Evolutionary conservation across 2,797 vertebrate species (phyloP), one percentile per base, ranked within the genome.

Genomic region (Crocidura indochinensis): DNA sequence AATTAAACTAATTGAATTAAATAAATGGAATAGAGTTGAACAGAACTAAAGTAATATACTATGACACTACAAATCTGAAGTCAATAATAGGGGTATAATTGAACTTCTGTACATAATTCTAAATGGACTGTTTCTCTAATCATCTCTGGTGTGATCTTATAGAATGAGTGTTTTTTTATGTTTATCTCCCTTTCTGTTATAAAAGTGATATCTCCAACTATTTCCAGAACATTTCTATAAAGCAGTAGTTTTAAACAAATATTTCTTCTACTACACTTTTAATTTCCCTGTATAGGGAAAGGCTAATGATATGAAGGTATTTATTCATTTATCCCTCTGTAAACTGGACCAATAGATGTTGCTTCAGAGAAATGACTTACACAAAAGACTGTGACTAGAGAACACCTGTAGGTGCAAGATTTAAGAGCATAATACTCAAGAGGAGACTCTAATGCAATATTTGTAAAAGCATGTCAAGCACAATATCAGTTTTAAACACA

Each of bases 211-310:
- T n/a, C 11, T 74, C 51, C 12, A 74, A 2, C 14, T 31, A 11
- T 29, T 75, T 3, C n/a, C 76, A 53, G 4, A 67, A 27, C 0
- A 26, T 0, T 67, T 46, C 65, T 87, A 46, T 60, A 19, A 88
- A 68, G n/a, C 24, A 1, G 60, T 1, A 20, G 0, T 69, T 65
- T 31, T 80, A 5, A 71, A n/a, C 27, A 68, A n/a, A 78, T 74
- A 60, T 77, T 86, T 82, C 19, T 26, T 93, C 49, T 92, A 17
- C 14, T 74, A 27, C 20, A 88, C 0, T 83, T 72, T 69, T n/a
- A 82, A 87, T 68, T 24, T 31, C 64, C 71, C 84, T 22, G 27
- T 68, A 46, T 5, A 38, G 1, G 22, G 9, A 9, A 75, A 85
- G 10, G 6, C 73, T 38, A 68, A 22, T 0, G 2, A 1, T n/a